Percentiles rank a stretch among this genome's conserved stretches.
phyloP scores from a whole-genome alignment of 2,888 invertebrate genomes.

The Trissolcus brochymenae region DNA sequence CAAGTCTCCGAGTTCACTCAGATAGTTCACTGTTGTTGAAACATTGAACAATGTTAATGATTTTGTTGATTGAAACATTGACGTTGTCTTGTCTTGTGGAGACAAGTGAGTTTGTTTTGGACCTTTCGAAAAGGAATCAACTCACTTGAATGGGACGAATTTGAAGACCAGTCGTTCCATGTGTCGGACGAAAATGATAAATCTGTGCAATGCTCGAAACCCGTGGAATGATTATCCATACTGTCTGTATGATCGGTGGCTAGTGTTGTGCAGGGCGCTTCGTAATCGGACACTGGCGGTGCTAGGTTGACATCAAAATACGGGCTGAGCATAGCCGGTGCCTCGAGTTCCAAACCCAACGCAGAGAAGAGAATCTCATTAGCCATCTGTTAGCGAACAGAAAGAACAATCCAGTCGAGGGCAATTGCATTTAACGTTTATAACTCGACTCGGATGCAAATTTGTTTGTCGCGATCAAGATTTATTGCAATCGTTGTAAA shows the following conservation, averaged over 20 bases:
- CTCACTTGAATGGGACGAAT: conserved; percentile 66
- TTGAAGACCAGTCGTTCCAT: conserved; percentile 72
- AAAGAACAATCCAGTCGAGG: conserved; percentile 4
- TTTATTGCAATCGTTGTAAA: conserved; percentile 21
- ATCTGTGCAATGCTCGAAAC: conserved; percentile 69
- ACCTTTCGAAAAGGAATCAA: too few species aligned
- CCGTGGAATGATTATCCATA: conserved; percentile 57
- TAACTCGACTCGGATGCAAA: conserved; percentile 24
- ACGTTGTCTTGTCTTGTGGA: too few species aligned
- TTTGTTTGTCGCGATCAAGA: conserved; percentile 30
- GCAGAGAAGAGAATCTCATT: conserved; percentile 74
- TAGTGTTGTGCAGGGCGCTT: conserved; percentile 66
- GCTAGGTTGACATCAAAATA: conserved; percentile 60
- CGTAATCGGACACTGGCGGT: conserved; percentile 64
- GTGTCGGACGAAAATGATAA: conserved; percentile 68
- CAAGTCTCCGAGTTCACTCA: conserved; percentile 70
- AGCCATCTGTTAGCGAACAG: conserved; percentile 66
- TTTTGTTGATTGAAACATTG: not conserved
- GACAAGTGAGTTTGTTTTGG: too few species aligned
- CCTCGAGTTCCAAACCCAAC: conserved; percentile 67
- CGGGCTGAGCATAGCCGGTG: conserved; percentile 58
- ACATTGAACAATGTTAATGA: not conserved
- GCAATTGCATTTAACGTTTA: conserved; percentile 12
- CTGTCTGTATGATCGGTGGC: conserved; percentile 63
- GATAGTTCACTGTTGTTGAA: conserved; percentile 61